Percentiles rank a stretch among this genome's conserved stretches.
Evolutionary conservation across 2,797 vertebrate genomes (phyloP).

Genomic region (Clarias pachynema): DNA sequence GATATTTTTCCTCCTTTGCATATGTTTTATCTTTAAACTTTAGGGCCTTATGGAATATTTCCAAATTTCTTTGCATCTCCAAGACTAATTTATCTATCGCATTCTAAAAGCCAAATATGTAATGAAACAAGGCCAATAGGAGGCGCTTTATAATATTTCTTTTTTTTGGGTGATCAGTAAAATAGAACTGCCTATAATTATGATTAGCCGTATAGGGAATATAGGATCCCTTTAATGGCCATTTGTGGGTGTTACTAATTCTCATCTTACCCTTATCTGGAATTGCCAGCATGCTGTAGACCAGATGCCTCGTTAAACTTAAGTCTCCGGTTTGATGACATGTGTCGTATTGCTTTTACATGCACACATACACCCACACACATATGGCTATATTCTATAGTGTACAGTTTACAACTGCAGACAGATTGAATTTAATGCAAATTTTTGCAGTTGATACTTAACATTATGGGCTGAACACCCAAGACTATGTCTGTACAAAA

Average conservation of each 20-base stretch:
- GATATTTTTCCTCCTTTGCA: background rate
- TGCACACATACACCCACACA: background rate
- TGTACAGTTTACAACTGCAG: background rate
- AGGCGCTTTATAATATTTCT: background rate
- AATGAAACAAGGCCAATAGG: background rate
- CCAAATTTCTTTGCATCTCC: background rate
- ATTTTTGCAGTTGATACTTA: background rate
- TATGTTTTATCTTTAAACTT: background rate
- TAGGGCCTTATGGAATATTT: background rate
- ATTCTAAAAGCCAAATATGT: background rate
- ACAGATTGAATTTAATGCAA: background rate
- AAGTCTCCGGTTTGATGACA: background rate
- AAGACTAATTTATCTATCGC: background rate
- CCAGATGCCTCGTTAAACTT: conserved; percentile 5
- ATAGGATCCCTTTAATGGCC: background rate
- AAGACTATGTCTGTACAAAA: background rate
- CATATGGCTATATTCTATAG: background rate
- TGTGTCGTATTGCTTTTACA: background rate
- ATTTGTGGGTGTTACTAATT: background rate
- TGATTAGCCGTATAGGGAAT: conserved; percentile 26
- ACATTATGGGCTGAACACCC: background rate
- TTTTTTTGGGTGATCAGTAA: background rate
- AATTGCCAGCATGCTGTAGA: background rate
- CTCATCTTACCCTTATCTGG: background rate
- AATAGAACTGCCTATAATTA: background rate